Evolutionary conservation across 2,888 invertebrate genomes (phyloP), one percentile per base, ranked within the genome.

Genomic region (Drosophila paracracens): DNA sequence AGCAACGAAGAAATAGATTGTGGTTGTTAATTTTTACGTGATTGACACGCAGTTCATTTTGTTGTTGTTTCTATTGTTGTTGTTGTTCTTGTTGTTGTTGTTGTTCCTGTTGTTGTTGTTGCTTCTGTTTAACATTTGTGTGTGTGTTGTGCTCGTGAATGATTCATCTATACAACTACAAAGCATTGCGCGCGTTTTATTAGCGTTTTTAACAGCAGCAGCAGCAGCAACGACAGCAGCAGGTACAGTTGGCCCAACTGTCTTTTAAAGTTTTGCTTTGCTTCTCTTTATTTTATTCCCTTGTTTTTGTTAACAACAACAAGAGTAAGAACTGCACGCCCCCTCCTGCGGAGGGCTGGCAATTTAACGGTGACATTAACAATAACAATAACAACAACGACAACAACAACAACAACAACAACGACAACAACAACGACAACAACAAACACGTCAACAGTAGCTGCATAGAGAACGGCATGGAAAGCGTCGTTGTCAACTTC

Each of bases 221-320:
- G 25, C 21, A 21, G n/a, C 58, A 69, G 11, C 60, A 53, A 61
- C 51, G 76, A 64, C 25, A 36, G 56, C 56, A 76, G 81, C 59
- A 77, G 74, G 78, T 78, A 78, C 78, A 78, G 78, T 78, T 82
- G 72, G 78, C 53, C 82, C 82, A 68, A 73, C 61, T 59, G 60
- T 46, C 33, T 59, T 43, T 71, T 43, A 59, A 65, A 52, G 43
- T 56, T 60, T 38, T 61, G 36, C 27, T 27, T n/a, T 40, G 38
- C 31, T 50, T 60, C 36, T 54, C 33, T 52, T 21, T 29, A 40
- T 53, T 58, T 58, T 18, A 10, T 50, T 50, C 18, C 27, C 18
- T 50, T 27, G 6, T 50, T 27, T 38, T 36, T 53, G 53, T 53
- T 53, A 11, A 69, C 53, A 52, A 40, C 29, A 52, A 36, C 38